Evolutionary conservation across 2,888 invertebrate genomes (phyloP).

Genomic region (Sipunculus nudus): DNA sequence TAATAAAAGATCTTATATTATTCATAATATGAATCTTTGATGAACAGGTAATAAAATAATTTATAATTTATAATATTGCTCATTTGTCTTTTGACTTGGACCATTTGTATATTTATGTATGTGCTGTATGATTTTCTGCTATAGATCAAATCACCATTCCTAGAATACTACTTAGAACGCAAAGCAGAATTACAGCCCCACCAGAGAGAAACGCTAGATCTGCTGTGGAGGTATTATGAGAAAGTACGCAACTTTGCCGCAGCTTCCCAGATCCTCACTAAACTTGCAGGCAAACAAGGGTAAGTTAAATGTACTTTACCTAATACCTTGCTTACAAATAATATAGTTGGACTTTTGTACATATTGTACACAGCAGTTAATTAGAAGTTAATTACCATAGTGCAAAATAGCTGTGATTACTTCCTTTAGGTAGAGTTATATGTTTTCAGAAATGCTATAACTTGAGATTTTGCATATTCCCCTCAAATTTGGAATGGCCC

Average conservation of each 20-base stretch:
- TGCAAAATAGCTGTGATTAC: too few relatives aligned
- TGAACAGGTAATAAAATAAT: too few relatives aligned
- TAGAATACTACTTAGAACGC: constrained; percentile 79
- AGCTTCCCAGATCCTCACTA: constrained; percentile 89
- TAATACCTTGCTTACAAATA: constrained; percentile 10
- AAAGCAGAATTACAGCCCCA: constrained; percentile 48
- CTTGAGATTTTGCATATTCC: too few relatives aligned
- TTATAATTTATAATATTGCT: not conserved
- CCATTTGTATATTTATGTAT: not conserved
- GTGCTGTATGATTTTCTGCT: constrained; percentile 13
- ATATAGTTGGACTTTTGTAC: constrained; percentile 3
- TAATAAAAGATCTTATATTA: too few relatives aligned
- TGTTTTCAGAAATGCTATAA: too few relatives aligned
- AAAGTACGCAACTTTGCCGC: constrained; percentile 89
- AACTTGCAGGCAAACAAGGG: constrained; percentile 78
- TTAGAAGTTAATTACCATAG: too few relatives aligned
- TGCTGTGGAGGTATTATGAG: constrained; percentile 97
- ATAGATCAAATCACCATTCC: constrained; percentile 71
- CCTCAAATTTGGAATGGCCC: too few relatives aligned
- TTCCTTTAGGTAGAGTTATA: too few relatives aligned
- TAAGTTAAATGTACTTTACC: constrained; percentile 26
- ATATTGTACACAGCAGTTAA: too few relatives aligned
- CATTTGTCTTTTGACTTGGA: not conserved
- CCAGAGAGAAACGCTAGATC: constrained; percentile 76
- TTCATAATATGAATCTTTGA: too few relatives aligned